Conservation (phyloP, 2,888 invertebrate genomes). For the Microchrysa polita region DNA sequence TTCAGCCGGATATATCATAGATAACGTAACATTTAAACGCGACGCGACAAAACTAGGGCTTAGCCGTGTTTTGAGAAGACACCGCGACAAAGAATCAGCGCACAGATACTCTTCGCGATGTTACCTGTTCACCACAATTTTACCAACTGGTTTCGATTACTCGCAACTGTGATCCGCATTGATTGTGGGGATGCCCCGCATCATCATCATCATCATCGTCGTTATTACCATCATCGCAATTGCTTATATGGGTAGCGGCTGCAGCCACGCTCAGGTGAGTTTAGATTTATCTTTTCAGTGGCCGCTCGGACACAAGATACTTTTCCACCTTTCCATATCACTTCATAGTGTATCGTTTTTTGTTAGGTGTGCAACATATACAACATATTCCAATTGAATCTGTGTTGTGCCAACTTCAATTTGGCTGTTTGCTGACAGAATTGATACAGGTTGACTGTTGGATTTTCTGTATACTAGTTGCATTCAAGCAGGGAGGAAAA, state of each 20-base stretch:
- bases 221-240: too few species aligned
- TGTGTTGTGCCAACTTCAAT: too few species aligned
- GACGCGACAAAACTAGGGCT: constrained; percentile 13
- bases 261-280: constrained; percentile 24
- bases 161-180: constrained; percentile 16
- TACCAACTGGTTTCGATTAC: constrained; percentile 50
- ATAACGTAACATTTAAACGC: too few species aligned
- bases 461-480: too few species aligned
- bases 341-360: not conserved
- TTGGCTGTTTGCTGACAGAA: too few species aligned
- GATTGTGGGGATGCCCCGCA: constrained; percentile 21
- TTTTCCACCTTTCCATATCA: constrained; percentile 14
- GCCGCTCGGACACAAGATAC: constrained; percentile 7
- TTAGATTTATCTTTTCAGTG: constrained; percentile 31
- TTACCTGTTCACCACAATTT: constrained; percentile 52
- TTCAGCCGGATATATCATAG: too few species aligned
- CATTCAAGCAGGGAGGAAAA: too few species aligned
- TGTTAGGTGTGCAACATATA: too few species aligned
- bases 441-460: too few species aligned
- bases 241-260: constrained; percentile 10
- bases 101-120: constrained; percentile 38
- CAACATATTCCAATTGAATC: too few species aligned
- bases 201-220: not conserved
- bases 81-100: not conserved
- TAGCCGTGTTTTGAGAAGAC: not conserved